phyloP scores from a whole-genome alignment of 1,140 invertebrate genomes.

The Cotesia vestalis region DNA sequence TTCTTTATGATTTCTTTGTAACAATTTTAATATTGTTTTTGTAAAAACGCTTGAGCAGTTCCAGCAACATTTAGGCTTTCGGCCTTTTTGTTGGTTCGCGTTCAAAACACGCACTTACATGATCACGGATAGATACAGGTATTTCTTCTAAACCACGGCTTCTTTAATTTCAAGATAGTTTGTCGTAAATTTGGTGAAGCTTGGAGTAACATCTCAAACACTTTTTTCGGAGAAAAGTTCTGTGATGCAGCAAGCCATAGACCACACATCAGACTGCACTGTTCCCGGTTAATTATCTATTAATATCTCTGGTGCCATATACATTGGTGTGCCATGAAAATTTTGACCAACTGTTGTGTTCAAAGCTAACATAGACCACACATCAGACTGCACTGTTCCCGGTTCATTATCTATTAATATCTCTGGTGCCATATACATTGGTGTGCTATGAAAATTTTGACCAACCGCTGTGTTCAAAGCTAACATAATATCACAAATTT shows the following conservation, averaged over 20 bases:
- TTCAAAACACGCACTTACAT: background rate
- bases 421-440: background rate
- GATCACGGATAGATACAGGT: background rate
- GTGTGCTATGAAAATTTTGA: too few relatives aligned
- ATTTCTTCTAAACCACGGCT: background rate
- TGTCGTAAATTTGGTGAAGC: background rate
- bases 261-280: slow-evolving; percentile 17
- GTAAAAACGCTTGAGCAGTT: too few relatives aligned
- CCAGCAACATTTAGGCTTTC: too few relatives aligned
- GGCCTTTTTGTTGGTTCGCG: background rate
- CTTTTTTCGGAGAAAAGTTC: slow-evolving; percentile 17
- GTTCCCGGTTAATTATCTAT: background rate
- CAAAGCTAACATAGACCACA: slow-evolving; percentile 26
- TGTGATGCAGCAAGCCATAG: slow-evolving; percentile 10
- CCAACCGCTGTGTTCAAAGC: too few relatives aligned
- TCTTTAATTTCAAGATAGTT: background rate
- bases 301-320: background rate
- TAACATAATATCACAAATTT: background rate
- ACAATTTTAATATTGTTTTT: too few relatives aligned
- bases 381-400: background rate
- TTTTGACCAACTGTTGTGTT: too few relatives aligned
- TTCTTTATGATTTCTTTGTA: too few relatives aligned
- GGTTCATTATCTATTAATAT: background rate
- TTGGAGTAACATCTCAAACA: background rate
- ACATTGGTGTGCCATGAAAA: too few relatives aligned